These are phyloP conservation scores for Keiferia lycopersicella DNA, from an alignment of 2,888 invertebrate genomes.

Conservation along the genomic window DNA sequence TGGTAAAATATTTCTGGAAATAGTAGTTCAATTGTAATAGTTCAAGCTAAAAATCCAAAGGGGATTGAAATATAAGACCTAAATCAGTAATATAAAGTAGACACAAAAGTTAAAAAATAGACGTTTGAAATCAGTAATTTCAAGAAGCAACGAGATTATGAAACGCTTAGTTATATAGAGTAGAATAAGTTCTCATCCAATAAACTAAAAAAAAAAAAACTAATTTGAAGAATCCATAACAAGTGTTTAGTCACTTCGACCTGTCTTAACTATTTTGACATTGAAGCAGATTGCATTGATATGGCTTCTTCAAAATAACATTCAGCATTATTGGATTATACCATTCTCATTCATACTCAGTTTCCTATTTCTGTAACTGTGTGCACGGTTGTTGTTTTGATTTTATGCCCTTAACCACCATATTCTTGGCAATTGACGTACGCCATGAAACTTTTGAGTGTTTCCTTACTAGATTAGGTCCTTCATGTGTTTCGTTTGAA, in stretches of 20 bases:
- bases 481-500: not conserved
- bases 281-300: slow-evolving; percentile 19
- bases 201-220: not conserved
- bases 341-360: slow-evolving; percentile 24
- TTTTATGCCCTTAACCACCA: slow-evolving; percentile 66
- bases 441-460: slow-evolving; percentile 31
- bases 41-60: too few relatives aligned
- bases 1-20: too few relatives aligned
- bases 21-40: too few relatives aligned
- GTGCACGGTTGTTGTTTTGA: slow-evolving; percentile 62
- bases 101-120: too few relatives aligned
- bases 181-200: not conserved
- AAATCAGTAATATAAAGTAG: too few relatives aligned
- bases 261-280: slow-evolving; percentile 6
- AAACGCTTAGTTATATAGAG: too few relatives aligned
- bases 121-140: too few relatives aligned
- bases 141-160: too few relatives aligned
- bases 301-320: slow-evolving; percentile 54
- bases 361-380: slow-evolving; percentile 34
- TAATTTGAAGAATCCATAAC: slow-evolving; percentile 7
- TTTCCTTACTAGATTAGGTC: not conserved
- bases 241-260: not conserved
- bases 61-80: too few relatives aligned
- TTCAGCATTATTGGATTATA: slow-evolving; percentile 46
- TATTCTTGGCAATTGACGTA: slow-evolving; percentile 52